Conservation (phyloP, 2,113 vertebrate genomes). For the Nycticorax nycticorax region DNA sequence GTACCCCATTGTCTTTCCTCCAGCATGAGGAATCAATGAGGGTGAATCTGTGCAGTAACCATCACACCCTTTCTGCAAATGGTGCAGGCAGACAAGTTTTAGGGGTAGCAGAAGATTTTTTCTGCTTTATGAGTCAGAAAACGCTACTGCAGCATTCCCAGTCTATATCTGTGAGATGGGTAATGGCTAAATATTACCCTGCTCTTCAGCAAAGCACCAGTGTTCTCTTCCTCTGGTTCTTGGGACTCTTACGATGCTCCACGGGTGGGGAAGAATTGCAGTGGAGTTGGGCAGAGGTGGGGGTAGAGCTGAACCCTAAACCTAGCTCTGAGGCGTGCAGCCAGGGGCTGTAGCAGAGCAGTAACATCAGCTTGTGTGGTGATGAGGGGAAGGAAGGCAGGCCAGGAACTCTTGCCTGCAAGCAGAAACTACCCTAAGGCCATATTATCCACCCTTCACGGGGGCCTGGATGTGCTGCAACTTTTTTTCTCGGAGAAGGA, state of each 20-base stretch:
- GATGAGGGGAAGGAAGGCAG: neutral
- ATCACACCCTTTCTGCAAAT: neutral
- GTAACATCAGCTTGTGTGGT: neutral
- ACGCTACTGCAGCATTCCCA: neutral
- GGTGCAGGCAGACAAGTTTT: neutral
- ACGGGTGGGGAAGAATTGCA: neutral
- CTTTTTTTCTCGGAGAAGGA: neutral
- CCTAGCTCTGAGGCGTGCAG: neutral
- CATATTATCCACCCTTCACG: neutral
- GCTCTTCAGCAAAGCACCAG: neutral
- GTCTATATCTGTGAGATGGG: neutral
- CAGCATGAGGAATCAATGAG: neutral
- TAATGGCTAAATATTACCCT: neutral
- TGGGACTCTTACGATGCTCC: no score
- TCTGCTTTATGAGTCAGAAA: neutral
- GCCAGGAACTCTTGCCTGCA: neutral
- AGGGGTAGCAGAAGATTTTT: neutral
- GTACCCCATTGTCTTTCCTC: neutral
- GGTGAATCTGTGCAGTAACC: neutral
- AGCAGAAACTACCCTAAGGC: neutral
- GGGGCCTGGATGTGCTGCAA: neutral
- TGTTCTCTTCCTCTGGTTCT: neutral
- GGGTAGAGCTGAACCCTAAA: neutral
- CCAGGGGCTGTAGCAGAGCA: neutral
- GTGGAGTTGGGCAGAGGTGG: fast-evolving